Conservation (phyloP, 2,113 vertebrate species). For the Lophius piscatorius region DNA sequence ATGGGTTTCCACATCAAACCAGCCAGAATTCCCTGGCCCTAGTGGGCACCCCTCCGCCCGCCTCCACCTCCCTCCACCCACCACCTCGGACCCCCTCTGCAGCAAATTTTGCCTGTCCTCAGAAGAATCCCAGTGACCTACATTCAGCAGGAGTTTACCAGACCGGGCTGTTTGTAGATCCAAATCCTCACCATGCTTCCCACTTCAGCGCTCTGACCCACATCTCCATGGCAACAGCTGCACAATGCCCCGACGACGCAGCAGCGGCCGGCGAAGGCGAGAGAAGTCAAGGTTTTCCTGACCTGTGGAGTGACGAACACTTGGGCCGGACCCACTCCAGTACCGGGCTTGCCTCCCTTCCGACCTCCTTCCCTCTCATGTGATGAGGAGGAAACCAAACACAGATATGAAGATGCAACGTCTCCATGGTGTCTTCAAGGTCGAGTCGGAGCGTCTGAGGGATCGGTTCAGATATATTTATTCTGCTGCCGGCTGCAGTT, state of each 20-base stretch:
- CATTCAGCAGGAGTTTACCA: slow-evolving; percentile 84
- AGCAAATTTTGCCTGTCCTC: slow-evolving; percentile 74
- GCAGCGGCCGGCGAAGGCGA: slow-evolving; percentile 1
- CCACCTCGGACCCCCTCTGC: too few species aligned
- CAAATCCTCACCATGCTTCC: slow-evolving; percentile 78
- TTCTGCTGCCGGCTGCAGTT: slow-evolving; percentile 27
- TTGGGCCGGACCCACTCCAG: neutral
- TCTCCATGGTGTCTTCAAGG: neutral
- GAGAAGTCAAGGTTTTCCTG: slow-evolving; percentile 24
- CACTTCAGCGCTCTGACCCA: slow-evolving; percentile 85
- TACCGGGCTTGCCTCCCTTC: slow-evolving; percentile 5
- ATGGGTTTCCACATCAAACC: too few species aligned
- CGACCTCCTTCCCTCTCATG: slow-evolving; percentile 22
- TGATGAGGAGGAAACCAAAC: slow-evolving; percentile 36
- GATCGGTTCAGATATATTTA: neutral
- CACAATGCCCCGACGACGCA: slow-evolving; percentile 53
- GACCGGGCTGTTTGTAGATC: slow-evolving; percentile 68
- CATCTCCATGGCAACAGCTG: slow-evolving; percentile 86
- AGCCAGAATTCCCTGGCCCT: too few species aligned
- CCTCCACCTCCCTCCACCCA: too few species aligned
- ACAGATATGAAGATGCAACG: slow-evolving; percentile 12
- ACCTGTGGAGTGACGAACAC: slow-evolving; percentile 32
- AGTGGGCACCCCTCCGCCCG: neutral
- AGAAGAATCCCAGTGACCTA: slow-evolving; percentile 88
- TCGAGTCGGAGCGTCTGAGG: too few species aligned